Percentiles rank a stretch among this genome's conserved stretches.
Conservation (phyloP, 1,140 invertebrate species). For the Parapsyche elsis region DNA sequence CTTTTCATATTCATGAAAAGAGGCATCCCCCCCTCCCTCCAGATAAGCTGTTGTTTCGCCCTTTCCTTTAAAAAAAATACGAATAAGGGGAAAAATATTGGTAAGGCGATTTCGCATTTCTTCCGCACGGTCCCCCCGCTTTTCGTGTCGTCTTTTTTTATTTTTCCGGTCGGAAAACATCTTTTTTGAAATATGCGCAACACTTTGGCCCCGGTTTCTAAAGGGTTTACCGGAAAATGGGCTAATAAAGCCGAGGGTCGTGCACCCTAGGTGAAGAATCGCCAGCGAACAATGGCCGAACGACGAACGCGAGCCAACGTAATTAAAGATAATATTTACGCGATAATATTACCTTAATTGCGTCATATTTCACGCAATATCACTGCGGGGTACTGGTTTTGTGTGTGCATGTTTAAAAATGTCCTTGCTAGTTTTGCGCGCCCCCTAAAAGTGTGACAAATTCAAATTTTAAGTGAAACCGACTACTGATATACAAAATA, state of each 20-base stretch:
- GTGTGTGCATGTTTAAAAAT: too few species aligned
- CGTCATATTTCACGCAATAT: too few species aligned
- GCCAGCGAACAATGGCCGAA: neutral
- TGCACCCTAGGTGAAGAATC: neutral
- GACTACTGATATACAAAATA: too few species aligned
- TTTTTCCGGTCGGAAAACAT: neutral
- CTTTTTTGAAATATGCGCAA: neutral
- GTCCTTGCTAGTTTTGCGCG: too few species aligned
- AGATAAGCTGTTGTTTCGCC: slow-evolving; percentile 40
- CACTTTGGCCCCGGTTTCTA: neutral
- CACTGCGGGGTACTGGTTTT: too few species aligned
- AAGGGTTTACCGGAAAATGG: slow-evolving; percentile 1
- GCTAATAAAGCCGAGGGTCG: neutral
- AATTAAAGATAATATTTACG: slow-evolving; percentile 1
- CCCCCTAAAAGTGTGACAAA: too few species aligned
- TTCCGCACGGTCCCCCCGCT: neutral
- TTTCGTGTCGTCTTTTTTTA: neutral
- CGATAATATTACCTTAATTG: neutral
- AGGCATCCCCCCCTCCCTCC: too few species aligned
- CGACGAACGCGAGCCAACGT: neutral
- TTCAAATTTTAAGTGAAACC: too few species aligned
- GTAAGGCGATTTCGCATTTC: slow-evolving; percentile 26
- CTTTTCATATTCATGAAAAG: slow-evolving; percentile 46
- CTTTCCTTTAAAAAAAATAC: neutral
- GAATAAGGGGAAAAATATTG: neutral